Percentiles rank a stretch among this genome's conserved stretches.
Evolutionary conservation across 1,140 invertebrate species (phyloP).

Genomic region (Nasonia longicornis): DNA sequence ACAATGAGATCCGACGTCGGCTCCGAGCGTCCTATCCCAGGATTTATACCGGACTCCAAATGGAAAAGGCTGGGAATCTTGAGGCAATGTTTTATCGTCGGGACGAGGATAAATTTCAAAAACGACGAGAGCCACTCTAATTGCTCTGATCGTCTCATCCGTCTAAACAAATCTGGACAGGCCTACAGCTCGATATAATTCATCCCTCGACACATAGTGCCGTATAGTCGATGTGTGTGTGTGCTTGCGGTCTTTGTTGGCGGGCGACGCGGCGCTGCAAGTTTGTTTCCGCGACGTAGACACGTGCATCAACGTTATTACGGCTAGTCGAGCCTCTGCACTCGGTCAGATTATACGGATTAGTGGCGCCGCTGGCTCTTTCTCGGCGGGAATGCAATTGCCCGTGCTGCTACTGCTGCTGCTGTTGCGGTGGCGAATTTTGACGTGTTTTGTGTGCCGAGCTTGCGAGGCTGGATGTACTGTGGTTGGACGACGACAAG

Average conservation of each 20-base stretch:
- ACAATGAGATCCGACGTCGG: conserved; percentile 24
- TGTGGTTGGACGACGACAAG: background rate
- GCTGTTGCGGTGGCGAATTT: background rate
- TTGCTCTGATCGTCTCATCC: background rate
- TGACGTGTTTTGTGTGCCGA: background rate
- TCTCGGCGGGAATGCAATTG: background rate
- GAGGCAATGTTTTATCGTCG: background rate
- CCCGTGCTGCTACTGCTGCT: too few relatives aligned
- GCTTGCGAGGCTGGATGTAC: background rate
- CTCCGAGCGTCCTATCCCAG: background rate
- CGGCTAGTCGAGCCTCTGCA: background rate
- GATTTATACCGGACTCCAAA: conserved; percentile 23
- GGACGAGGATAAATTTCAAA: background rate
- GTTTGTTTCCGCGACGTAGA: conserved; percentile 21
- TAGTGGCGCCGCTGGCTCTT: background rate
- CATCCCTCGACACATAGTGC: background rate
- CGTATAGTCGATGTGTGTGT: background rate
- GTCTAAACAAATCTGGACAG: background rate
- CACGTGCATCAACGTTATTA: conserved; percentile 38
- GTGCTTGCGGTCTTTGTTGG: conserved; percentile 30
- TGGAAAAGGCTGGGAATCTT: background rate
- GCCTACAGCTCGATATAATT: conserved; percentile 4
- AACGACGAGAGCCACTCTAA: background rate
- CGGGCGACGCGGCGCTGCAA: background rate
- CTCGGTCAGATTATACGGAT: conserved; percentile 19